Conservation (phyloP, 2,113 vertebrate genomes). For the Oryzias woworae region DNA sequence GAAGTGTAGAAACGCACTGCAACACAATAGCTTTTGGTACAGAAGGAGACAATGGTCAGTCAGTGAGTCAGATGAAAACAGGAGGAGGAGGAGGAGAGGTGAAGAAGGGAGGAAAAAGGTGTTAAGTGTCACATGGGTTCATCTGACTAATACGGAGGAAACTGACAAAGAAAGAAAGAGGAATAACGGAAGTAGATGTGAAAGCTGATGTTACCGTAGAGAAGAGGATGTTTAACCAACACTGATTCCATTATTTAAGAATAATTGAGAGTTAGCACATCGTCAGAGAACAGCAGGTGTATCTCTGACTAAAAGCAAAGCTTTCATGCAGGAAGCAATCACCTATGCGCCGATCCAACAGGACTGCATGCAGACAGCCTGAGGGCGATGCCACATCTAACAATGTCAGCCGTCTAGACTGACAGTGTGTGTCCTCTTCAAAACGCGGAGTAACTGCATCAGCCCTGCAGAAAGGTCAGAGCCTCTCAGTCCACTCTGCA, state of each 20-base stretch:
- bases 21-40: conserved; percentile 69
- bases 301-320: conserved; percentile 4
- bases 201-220: conserved; percentile 23
- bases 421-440: conserved; percentile 42
- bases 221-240: background rate
- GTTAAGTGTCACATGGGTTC: conserved; percentile 23
- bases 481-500: conserved; percentile 16
- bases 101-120: conserved; percentile 9
- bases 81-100: conserved; percentile 11
- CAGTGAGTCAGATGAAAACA: conserved; percentile 57
- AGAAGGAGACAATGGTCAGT: conserved; percentile 65
- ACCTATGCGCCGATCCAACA: conserved; percentile 7
- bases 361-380: conserved; percentile 1
- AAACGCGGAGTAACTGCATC: conserved; percentile 34
- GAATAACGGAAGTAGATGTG: conserved; percentile 24
- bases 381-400: conserved; percentile 43
- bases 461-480: conserved; percentile 39
- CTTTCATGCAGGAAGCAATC: conserved; percentile 18
- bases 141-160: conserved; percentile 5
- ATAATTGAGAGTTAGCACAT: no score
- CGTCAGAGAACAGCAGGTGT: no score
- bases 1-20: conserved; percentile 35
- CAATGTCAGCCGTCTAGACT: conserved; percentile 44
- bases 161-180: conserved; percentile 1
- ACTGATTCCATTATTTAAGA: background rate